These are phyloP conservation scores for Salpingus planirostris DNA, from an alignment of 2,888 invertebrate species.

Conservation along the genomic window DNA sequence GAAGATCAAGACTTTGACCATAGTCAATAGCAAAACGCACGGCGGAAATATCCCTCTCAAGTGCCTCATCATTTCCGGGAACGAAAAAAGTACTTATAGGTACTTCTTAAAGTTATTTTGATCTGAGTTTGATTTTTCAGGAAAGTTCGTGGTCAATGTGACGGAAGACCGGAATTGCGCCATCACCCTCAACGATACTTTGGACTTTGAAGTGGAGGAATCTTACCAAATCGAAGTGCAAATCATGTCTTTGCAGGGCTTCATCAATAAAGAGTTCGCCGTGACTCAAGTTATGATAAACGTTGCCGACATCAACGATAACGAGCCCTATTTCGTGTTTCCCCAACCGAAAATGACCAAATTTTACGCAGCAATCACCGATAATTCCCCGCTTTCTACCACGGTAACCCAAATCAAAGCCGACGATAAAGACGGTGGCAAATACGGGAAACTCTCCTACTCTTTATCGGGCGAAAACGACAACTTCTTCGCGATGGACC, in stretches of 20 bases:
- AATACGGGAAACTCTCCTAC: slow-evolving; percentile 72
- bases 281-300: slow-evolving; percentile 69
- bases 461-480: slow-evolving; percentile 40
- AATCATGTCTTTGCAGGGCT: slow-evolving; percentile 70
- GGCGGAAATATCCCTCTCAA: slow-evolving; percentile 63
- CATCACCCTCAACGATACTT: slow-evolving; percentile 58
- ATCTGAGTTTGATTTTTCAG: slow-evolving; percentile 56
- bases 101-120: no score
- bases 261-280: slow-evolving; percentile 69
- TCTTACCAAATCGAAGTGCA: slow-evolving; percentile 68
- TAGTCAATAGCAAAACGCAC: slow-evolving; percentile 64
- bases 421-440: slow-evolving; percentile 76
- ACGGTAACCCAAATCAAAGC: slow-evolving; percentile 77
- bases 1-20: slow-evolving; percentile 59
- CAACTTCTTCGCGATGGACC: slow-evolving; percentile 65
- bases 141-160: slow-evolving; percentile 67
- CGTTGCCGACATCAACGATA: slow-evolving; percentile 84
- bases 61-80: slow-evolving; percentile 70
- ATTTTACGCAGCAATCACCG: slow-evolving; percentile 72
- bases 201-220: slow-evolving; percentile 72
- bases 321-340: slow-evolving; percentile 72
- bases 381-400: slow-evolving; percentile 64
- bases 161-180: slow-evolving; percentile 78
- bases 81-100: slow-evolving; percentile 62
- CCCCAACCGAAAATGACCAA: slow-evolving; percentile 55